Percentiles rank a stretch among this genome's conserved stretches.
Conservation (phyloP, 2,113 vertebrate genomes). For the Gadus macrocephalus region DNA sequence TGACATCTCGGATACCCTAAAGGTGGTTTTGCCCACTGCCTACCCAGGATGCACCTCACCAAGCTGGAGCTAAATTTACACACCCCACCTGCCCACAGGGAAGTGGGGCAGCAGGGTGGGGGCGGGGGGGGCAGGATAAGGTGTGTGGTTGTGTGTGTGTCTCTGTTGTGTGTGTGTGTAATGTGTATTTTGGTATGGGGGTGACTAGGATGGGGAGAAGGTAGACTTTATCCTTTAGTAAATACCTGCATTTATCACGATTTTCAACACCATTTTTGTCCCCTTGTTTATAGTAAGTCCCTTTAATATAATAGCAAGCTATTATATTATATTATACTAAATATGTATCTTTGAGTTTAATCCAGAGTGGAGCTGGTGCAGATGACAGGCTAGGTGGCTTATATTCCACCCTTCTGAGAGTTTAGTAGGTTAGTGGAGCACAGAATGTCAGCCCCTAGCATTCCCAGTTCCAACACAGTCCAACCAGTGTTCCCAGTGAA, state of each 20-base stretch:
- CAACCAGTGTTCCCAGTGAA: too few relatives aligned
- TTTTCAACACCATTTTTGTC: too few relatives aligned
- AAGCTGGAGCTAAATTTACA: constrained; percentile 68
- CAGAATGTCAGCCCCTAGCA: constrained; percentile 12
- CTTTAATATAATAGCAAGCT: too few relatives aligned
- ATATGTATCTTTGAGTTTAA: too few relatives aligned
- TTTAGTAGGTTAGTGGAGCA: constrained; percentile 23
- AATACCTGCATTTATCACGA: too few relatives aligned
- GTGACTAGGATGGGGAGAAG: neutral
- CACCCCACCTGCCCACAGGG: constrained; percentile 68
- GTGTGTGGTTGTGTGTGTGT: constrained; percentile 9
- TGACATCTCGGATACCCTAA: constrained; percentile 70
- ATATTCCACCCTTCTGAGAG: constrained; percentile 17
- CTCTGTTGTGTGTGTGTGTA: neutral
- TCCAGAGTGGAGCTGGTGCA: neutral
- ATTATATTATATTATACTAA: too few relatives aligned
- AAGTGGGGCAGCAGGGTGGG: constrained; percentile 45
- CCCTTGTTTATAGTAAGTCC: too few relatives aligned
- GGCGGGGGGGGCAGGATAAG: constrained; percentile 33
- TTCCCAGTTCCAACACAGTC: neutral
- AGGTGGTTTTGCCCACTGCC: constrained; percentile 65
- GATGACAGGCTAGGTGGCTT: constrained; percentile 16
- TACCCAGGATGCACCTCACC: constrained; percentile 70
- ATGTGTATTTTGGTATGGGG: neutral
- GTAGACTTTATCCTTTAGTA: neutral